Evolutionary conservation across 2,113 vertebrate species (phyloP).

Genomic region (Bufo gargarizans): DNA sequence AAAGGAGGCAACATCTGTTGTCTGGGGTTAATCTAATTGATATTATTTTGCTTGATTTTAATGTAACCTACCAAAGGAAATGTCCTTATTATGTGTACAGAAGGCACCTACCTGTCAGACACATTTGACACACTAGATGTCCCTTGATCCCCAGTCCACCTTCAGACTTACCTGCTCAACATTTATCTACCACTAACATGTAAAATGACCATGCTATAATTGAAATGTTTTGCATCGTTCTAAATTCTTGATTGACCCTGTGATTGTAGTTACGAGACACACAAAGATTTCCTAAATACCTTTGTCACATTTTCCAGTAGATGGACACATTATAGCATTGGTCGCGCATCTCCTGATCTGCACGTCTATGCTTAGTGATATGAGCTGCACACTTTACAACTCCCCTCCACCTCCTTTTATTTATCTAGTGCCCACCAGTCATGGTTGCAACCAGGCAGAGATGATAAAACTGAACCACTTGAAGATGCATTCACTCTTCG

Average conservation of each 20-base stretch:
- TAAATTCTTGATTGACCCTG: too few species aligned
- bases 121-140: neutral
- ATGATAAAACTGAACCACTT: neutral
- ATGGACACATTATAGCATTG: neutral
- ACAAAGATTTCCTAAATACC: neutral
- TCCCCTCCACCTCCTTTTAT: neutral
- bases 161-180: neutral
- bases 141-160: neutral
- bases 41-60: neutral
- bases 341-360: neutral
- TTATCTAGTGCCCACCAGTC: neutral
- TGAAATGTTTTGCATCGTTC: too few species aligned
- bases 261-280: neutral
- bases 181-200: neutral
- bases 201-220: too few species aligned
- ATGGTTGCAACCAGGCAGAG: conserved; percentile 39
- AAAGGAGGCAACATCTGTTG: too few species aligned
- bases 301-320: neutral
- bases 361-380: neutral
- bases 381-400: neutral
- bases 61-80: neutral
- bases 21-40: neutral
- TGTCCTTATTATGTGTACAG: neutral
- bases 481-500: conserved; percentile 47
- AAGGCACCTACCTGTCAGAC: neutral